A percentile compares a stretch with the other conserved stretches of the same genome.
Evolutionary conservation across 2,797 vertebrate species (phyloP).

Genomic region (Ptychobarbus kaznakovi): DNA sequence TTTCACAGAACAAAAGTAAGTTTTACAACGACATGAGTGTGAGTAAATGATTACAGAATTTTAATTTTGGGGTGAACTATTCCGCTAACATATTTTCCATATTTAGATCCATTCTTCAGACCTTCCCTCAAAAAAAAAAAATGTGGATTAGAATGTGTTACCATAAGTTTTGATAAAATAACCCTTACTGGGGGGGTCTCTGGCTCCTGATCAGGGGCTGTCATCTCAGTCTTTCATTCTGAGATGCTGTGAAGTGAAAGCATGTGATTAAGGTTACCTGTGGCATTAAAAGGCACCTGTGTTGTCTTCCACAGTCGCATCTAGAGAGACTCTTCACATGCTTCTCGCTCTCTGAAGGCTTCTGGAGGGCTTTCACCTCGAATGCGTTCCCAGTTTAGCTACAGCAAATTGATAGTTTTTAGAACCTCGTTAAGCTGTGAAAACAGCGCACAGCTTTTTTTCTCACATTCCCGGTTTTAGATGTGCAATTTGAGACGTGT

Average conservation of each 20-base stretch:
- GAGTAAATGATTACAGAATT: background rate
- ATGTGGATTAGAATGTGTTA: background rate
- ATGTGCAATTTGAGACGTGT: constrained; percentile 27
- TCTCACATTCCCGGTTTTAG: background rate
- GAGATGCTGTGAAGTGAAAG: constrained; percentile 1
- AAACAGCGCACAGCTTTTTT: constrained; percentile 2
- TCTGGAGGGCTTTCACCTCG: constrained; percentile 15
- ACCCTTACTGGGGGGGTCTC: too few species aligned
- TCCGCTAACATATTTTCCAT: background rate
- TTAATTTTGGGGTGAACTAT: background rate
- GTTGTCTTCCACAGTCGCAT: constrained; percentile 14
- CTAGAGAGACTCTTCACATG: constrained; percentile 19
- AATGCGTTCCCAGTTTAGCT: constrained; percentile 14
- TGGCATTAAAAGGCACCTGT: constrained; percentile 8
- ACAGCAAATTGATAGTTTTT: constrained; percentile 18
- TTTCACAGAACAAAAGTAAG: background rate
- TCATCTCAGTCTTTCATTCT: background rate
- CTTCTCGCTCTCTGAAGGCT: background rate
- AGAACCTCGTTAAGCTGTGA: constrained; percentile 35
- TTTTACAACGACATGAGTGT: background rate
- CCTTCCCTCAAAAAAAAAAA: background rate
- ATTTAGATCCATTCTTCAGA: background rate
- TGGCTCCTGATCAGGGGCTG: background rate
- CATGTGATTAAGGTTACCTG: background rate
- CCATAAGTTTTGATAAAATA: background rate